phyloP scores from a whole-genome alignment of 1,140 invertebrate species.

The Cylas formicarius region DNA sequence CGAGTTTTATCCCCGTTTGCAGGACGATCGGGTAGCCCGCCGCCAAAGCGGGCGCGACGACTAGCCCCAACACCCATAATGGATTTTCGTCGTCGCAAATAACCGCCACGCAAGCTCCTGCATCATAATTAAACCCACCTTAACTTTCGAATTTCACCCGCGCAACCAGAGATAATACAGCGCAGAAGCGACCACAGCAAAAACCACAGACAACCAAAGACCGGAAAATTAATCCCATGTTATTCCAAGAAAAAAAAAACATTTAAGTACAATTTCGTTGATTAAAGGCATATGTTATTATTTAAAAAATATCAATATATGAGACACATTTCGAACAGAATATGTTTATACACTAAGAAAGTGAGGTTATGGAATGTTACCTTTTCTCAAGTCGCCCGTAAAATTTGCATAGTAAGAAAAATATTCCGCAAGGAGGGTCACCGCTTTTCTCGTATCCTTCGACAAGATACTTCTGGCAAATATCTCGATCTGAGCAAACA shows the following conservation, averaged over 20 bases:
- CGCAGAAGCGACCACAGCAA: no score
- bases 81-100: constrained; percentile 24
- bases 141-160: no score
- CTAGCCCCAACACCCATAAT: constrained; percentile 26
- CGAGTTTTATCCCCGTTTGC: constrained; percentile 19
- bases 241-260: no score
- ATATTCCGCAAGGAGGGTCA: constrained; percentile 28
- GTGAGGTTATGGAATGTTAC: constrained; percentile 33
- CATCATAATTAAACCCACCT: constrained; percentile 2
- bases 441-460: constrained; percentile 28
- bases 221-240: no score
- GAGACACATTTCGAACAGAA: constrained; percentile 8
- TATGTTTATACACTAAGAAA: constrained; percentile 2
- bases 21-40: constrained; percentile 29
- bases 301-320: no score
- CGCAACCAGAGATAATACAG: no score
- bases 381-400: constrained; percentile 36
- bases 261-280: no score
- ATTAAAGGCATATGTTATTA: no score
- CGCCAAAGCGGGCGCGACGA: constrained; percentile 33
- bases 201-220: no score
- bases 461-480: constrained; percentile 25
- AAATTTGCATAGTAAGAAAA: constrained; percentile 34
- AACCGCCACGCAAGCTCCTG: constrained; percentile 22
- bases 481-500: constrained; percentile 35